Evolutionary conservation across 2,113 vertebrate species (phyloP).

Genomic region (Clarias gariepinus): DNA sequence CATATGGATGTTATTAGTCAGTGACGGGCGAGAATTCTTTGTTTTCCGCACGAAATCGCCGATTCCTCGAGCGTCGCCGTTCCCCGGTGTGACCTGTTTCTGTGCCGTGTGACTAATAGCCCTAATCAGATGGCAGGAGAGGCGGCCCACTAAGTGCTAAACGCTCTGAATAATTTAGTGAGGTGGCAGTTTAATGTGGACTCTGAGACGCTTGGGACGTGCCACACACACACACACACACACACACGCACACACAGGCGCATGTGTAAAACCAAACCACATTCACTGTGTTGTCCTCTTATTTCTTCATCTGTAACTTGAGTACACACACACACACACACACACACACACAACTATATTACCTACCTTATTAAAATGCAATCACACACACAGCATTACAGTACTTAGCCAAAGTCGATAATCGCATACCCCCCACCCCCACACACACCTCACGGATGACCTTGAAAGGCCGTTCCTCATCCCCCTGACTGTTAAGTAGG

Average conservation of each 20-base stretch:
- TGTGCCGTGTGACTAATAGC: conserved; percentile 55
- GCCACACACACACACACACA: conserved; percentile 47
- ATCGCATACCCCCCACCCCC: conserved; percentile 20
- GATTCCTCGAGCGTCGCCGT: background rate
- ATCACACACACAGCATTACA: conserved; percentile 19
- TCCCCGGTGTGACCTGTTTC: conserved; percentile 51
- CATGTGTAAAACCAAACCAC: background rate
- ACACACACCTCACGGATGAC: conserved; percentile 59
- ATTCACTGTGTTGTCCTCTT: background rate
- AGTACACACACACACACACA: conserved; percentile 53
- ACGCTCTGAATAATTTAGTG: conserved; percentile 88
- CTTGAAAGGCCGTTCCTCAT: conserved; percentile 64
- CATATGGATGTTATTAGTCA: conserved; percentile 33
- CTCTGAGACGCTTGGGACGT: conserved; percentile 71
- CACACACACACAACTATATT: conserved; percentile 56
- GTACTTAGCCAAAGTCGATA: background rate
- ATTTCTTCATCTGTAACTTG: background rate
- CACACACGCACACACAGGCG: background rate
- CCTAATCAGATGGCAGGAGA: conserved; percentile 57
- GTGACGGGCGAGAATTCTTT: conserved; percentile 33
- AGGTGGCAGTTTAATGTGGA: conserved; percentile 86
- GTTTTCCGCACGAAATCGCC: conserved; percentile 42
- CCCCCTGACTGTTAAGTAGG: conserved; percentile 59
- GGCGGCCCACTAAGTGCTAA: conserved; percentile 83
- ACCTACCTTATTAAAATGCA: background rate